A percentile compares a stretch with the other conserved stretches of the same genome.
These are phyloP conservation scores for Oryctes rhinoceros DNA, from an alignment of 1,140 invertebrate genomes.

Conservation along the genomic window DNA sequence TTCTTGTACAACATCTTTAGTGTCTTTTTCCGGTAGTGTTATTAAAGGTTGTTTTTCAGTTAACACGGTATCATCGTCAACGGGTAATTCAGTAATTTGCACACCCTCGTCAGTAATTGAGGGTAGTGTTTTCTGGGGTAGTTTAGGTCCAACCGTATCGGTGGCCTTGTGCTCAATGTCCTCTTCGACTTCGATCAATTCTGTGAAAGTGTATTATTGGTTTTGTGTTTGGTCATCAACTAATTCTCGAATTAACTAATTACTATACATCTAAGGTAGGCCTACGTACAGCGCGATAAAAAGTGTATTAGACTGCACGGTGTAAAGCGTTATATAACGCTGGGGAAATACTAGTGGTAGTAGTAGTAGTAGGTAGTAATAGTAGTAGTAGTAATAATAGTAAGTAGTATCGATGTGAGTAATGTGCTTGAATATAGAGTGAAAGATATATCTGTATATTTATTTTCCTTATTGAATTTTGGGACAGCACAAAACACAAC, in stretches of 20 bases:
- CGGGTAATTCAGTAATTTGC: constrained; percentile 59
- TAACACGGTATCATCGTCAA: constrained; percentile 54
- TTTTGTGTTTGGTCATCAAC: constrained; percentile 46
- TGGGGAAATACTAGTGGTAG: constrained; percentile 20
- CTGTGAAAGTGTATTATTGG: constrained; percentile 63
- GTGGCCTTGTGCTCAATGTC: constrained; percentile 51
- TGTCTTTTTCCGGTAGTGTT: constrained; percentile 55
- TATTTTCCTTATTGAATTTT: neutral
- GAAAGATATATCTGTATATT: constrained; percentile 35
- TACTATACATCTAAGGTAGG: constrained; percentile 38
- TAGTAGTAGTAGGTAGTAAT: constrained; percentile 30
- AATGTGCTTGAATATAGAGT: constrained; percentile 40
- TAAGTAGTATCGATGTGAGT: constrained; percentile 39
- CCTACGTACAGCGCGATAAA: constrained; percentile 41
- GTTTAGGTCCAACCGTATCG: constrained; percentile 46
- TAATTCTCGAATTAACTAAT: constrained; percentile 31
- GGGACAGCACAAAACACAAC: constrained; percentile 39
- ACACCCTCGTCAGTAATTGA: constrained; percentile 54
- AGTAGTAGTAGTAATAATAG: constrained; percentile 30
- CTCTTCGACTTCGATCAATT: constrained; percentile 61
- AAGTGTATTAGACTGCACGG: constrained; percentile 42
- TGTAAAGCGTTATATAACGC: constrained; percentile 43
- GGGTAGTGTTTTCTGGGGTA: constrained; percentile 54
- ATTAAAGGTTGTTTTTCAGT: constrained; percentile 61
- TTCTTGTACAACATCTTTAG: constrained; percentile 43